phyloP scores from a whole-genome alignment of 2,888 invertebrate species.

The Limnephilus lunatus region DNA sequence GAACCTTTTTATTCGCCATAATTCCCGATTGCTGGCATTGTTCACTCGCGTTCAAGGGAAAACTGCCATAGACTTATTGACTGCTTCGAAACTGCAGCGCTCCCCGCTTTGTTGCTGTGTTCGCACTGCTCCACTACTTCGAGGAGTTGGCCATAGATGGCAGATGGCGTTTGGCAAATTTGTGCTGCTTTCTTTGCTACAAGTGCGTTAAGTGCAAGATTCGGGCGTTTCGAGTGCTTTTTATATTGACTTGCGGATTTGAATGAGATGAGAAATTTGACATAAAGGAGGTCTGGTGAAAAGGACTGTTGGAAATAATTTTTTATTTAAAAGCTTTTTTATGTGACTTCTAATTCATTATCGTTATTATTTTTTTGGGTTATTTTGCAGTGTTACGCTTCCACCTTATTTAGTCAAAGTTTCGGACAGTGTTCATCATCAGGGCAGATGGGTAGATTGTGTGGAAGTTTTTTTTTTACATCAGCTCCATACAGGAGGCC shows the following conservation, averaged over 20 bases:
- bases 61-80: background rate
- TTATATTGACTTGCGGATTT: background rate
- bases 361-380: too few species aligned
- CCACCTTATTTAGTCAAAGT: too few species aligned
- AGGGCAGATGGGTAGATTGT: too few species aligned
- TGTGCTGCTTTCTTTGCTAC: background rate
- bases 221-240: background rate
- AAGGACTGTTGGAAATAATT: background rate
- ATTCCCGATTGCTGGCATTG: constrained; percentile 26
- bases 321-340: background rate
- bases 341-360: background rate
- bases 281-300: background rate
- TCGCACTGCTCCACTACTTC: background rate
- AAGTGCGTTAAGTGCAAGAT: background rate
- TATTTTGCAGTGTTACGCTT: too few species aligned
- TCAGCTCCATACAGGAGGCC: too few species aligned
- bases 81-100: background rate
- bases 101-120: background rate
- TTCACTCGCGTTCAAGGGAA: constrained; percentile 34
- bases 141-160: background rate
- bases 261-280: background rate
- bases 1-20: constrained; percentile 25
- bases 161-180: background rate
- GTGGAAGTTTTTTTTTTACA: too few species aligned
- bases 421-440: too few species aligned